phyloP scores from a whole-genome alignment of 2,113 vertebrate species.

The Rhadina sibilatrix region DNA sequence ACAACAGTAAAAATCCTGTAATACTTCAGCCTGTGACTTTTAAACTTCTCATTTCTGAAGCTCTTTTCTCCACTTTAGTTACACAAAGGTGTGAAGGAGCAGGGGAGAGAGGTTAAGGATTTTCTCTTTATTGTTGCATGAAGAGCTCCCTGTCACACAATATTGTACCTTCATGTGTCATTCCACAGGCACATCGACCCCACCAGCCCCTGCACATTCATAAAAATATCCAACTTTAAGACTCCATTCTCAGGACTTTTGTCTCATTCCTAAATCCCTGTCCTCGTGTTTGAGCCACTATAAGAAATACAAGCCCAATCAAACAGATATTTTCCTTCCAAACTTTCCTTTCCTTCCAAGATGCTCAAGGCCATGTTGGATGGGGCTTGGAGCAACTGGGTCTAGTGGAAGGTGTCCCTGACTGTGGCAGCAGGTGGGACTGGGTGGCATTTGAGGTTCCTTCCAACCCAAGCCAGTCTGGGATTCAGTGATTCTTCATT shows the following conservation, averaged over 20 bases:
- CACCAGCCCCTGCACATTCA: not conserved
- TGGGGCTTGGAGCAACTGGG: not conserved
- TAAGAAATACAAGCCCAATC: not conserved
- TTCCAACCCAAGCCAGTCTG: not conserved
- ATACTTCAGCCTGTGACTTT: not conserved
- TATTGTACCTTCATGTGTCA: accelerated
- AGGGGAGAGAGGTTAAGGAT: too few species aligned
- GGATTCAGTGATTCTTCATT: not conserved
- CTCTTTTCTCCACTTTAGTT: not conserved
- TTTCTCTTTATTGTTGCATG: not conserved
- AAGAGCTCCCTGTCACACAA: not conserved
- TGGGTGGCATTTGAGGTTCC: not conserved
- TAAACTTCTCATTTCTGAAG: not conserved
- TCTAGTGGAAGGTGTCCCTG: not conserved
- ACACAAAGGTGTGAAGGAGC: not conserved
- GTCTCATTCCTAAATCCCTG: not conserved
- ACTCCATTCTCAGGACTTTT: not conserved
- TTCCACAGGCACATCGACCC: not conserved
- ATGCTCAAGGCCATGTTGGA: not conserved
- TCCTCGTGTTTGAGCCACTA: not conserved
- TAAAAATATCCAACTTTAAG: not conserved
- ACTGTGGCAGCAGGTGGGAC: not conserved
- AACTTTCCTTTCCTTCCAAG: not conserved
- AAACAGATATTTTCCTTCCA: not conserved
- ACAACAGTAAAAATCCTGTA: not conserved